Evolutionary conservation across 1,140 invertebrate species (phyloP), one percentile per base, ranked within the genome.

Genomic region (Meloidogyne floridensis): DNA sequence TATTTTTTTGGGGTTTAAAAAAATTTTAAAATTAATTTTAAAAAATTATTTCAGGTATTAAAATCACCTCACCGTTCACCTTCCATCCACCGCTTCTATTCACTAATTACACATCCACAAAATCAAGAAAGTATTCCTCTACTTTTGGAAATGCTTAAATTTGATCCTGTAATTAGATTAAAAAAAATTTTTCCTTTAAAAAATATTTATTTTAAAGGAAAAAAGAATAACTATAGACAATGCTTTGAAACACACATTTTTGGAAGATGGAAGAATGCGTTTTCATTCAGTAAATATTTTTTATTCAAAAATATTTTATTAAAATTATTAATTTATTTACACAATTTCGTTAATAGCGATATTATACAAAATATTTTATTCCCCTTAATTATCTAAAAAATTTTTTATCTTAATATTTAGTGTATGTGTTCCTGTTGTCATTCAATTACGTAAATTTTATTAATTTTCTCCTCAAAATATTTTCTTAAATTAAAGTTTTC

Each of bases 391-490:
- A 32, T 32, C 32, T 73, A 42, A 42, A 18, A 6, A 20, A 6
- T 71, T 20, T 71, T 71, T 71, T 18, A 71, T 47, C 15, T 13
- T 0, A 73, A 47, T 18, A 15, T 54, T 74, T 7, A 74, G 20
- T 99, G 97, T 91, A 99, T 99, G 97, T 99, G 97, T 92, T 94
- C 94, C 88, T 99, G 97, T 91, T 99, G 97, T 92, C 83, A 88
- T 81, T 94, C 93, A 86, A 79, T 79, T 72, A 79, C 59, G 75
- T 77, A 42, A 15, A 15, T 5, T 53, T 2, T 8, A 9, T 1
- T 74, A 54, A n/a, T 7, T 74, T n/a, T 2, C 8, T 47, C 7
- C 7, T 8, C n/a, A 74, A 51, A n/a, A 74, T 32, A 8, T 42
- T n/a, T 54, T 42, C 32, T 73, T 18, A 8, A 18, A 20, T 53